Percentiles rank a stretch among this genome's conserved stretches.
Evolutionary conservation across 2,888 invertebrate genomes (phyloP).

Genomic region (Phyto melanocephala): DNA sequence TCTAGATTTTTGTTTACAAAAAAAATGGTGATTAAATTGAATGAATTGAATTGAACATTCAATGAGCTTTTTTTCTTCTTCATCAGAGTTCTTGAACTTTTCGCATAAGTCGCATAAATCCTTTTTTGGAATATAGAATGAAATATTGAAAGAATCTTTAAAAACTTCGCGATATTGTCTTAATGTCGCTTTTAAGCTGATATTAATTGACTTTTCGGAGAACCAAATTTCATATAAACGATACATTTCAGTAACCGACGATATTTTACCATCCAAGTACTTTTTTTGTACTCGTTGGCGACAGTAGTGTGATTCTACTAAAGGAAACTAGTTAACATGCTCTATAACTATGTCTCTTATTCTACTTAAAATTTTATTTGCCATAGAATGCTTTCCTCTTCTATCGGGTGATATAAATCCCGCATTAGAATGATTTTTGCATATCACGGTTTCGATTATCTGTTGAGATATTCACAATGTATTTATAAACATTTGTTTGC

Average conservation of each 20-base stretch:
- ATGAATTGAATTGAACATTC: no score
- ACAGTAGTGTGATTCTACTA: constrained; percentile 46
- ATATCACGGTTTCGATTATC: constrained; percentile 30
- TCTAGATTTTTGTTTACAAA: constrained; percentile 28
- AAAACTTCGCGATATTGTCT: constrained; percentile 37
- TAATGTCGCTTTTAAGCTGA: constrained; percentile 33
- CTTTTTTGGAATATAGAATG: constrained; percentile 41
- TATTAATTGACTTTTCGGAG: constrained; percentile 36
- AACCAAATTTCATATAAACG: constrained; percentile 42
- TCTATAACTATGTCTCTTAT: constrained; percentile 32
- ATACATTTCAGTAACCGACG: constrained; percentile 41
- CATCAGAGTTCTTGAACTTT: constrained; percentile 46
- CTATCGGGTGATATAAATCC: constrained; percentile 39
- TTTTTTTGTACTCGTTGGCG: constrained; percentile 39
- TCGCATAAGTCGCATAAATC: constrained; percentile 37
- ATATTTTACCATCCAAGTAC: constrained; percentile 38
- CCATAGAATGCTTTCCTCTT: constrained; percentile 23
- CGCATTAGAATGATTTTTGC: constrained; percentile 39
- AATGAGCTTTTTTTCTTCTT: constrained; percentile 34
- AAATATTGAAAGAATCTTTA: constrained; percentile 38
- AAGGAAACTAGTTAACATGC: constrained; percentile 33
- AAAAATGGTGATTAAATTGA: constrained; percentile 46
- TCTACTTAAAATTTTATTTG: constrained; percentile 28
- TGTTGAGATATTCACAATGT: constrained; percentile 39
- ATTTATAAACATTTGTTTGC: constrained; percentile 52